Conservation (phyloP, 2,113 vertebrate genomes). For the Oceanites oceanicus region DNA sequence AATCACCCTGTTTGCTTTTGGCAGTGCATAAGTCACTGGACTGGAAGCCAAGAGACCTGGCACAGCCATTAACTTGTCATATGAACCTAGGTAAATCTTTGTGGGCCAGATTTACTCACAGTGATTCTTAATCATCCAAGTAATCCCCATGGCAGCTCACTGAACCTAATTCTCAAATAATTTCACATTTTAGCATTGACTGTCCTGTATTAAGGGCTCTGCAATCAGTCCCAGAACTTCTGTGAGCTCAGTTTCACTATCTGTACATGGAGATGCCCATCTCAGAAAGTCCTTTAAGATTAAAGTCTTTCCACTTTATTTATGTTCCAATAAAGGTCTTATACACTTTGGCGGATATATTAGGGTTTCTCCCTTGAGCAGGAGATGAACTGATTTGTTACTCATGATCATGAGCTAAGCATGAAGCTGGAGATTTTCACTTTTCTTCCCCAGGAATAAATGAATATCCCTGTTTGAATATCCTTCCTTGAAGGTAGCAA, state of each 20-base stretch:
- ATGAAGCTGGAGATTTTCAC: background rate
- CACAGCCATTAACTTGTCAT: background rate
- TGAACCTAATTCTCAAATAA: background rate
- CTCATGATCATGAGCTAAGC: background rate
- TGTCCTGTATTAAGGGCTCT: background rate
- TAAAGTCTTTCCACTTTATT: background rate
- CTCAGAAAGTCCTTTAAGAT: background rate
- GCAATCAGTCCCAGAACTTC: background rate
- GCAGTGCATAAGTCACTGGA: background rate
- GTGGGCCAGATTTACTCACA: background rate
- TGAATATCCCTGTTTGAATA: background rate
- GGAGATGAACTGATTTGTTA: background rate
- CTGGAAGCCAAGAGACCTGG: slow-evolving; percentile 3
- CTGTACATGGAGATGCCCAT: background rate
- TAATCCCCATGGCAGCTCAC: background rate
- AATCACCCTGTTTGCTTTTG: background rate
- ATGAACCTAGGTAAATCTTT: background rate
- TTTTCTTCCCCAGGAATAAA: background rate
- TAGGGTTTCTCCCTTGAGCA: background rate
- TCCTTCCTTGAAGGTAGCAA: background rate
- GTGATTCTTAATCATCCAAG: background rate
- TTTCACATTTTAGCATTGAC: background rate
- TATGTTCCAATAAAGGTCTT: background rate
- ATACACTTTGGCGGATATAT: background rate
- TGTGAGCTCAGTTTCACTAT: background rate